Evolutionary conservation across 2,888 invertebrate genomes (phyloP).

Genomic region (Seira musarum): DNA sequence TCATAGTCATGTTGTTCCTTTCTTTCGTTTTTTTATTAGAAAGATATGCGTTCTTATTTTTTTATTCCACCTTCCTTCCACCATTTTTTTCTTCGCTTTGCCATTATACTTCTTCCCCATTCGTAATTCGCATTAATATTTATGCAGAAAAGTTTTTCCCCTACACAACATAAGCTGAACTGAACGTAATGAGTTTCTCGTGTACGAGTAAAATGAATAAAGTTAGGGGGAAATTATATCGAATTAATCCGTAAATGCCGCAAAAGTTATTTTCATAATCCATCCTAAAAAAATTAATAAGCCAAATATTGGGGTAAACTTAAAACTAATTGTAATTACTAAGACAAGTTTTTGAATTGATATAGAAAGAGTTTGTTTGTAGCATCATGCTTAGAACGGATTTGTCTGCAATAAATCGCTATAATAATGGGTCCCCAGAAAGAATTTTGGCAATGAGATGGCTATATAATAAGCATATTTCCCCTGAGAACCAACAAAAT

Average conservation of each 20-base stretch:
- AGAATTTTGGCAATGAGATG: too few species aligned
- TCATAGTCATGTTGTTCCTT: neutral
- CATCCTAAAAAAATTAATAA: too few species aligned
- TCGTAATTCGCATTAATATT: too few species aligned
- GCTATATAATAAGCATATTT: too few species aligned
- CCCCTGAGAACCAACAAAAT: too few species aligned
- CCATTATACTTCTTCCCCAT: neutral
- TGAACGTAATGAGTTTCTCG: slow-evolving; percentile 48
- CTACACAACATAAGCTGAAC: slow-evolving; percentile 26
- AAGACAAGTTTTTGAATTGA: too few species aligned
- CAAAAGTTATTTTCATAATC: too few species aligned
- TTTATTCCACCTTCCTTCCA: slow-evolving; percentile 1
- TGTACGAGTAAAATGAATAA: slow-evolving; percentile 35
- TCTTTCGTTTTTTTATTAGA: neutral
- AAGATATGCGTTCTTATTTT: slow-evolving; percentile 5
- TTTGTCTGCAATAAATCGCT: neutral
- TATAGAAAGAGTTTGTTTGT: neutral
- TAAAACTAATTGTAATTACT: too few species aligned
- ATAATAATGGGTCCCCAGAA: too few species aligned
- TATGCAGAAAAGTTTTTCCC: neutral
- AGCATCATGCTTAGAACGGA: neutral
- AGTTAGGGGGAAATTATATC: neutral
- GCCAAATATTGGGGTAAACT: too few species aligned
- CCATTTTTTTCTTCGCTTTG: neutral
- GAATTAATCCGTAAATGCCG: neutral